Evolutionary conservation across 2,797 vertebrate species (phyloP), one percentile per base, ranked within the genome.

Genomic region (Pogoniulus pusillus): DNA sequence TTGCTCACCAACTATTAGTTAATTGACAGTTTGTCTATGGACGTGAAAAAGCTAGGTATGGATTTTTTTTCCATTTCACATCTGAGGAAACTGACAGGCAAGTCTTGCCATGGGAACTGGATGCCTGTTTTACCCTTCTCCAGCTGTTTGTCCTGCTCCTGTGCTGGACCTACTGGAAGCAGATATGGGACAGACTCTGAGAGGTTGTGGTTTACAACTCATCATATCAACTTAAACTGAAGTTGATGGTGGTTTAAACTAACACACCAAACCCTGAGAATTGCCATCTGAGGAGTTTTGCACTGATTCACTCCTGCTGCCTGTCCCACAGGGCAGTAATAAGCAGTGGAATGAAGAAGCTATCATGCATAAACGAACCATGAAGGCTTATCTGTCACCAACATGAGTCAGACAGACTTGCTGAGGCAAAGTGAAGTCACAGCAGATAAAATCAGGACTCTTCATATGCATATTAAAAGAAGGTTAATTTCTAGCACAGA

Each of bases 401-500:
- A 43, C 70, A 75, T 39, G 66, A 82, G 62, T 93, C 74, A 93
- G 75, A 85, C 72, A 92, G 75, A 83, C 65, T 87, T 20, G 6
- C n/a, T 19, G 64, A 83, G 66, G 37, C 37, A 55, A 35, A 81
- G 80, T 7, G 6, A 87, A 35, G 37, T 80, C 73, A 51, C 32
- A 41, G 51, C 37, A 16, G 59, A 82, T 37, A 91, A 86, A 75
- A 80, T 9, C 19, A 82, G 32, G 7, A 54, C 26, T 80, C 66
- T 74, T 82, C 75, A 89, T 60, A 90, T 49, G 37, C 62, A 23
- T 18, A 6, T 75, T 85, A 73, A 95, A 94, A 95, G 59, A 82
- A 91, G 55, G 8, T 87, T 80, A 84, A 8, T n/a, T 75, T 91
- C 91, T 89, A 94, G 47, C 71, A 94, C 80, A 79, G 80, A 94